Conservation (phyloP, 2,113 vertebrate species). For the Acanthisitta chloris region DNA sequence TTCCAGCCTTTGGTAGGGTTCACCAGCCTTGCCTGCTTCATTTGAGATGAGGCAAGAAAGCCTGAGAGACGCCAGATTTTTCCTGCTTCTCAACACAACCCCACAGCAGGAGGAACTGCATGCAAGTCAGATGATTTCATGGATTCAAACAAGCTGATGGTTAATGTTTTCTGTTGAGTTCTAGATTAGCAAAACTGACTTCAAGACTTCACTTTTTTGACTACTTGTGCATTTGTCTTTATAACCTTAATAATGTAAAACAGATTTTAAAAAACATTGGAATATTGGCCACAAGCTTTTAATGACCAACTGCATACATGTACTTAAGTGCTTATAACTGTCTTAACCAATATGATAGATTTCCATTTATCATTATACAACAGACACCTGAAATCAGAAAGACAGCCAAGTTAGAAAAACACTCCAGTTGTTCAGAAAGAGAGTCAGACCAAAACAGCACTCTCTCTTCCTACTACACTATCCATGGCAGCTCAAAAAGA, state of each 20-base stretch:
- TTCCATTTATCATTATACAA: not conserved
- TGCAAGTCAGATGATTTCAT: not conserved
- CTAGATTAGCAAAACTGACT: not conserved
- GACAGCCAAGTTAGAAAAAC: not conserved
- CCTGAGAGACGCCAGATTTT: not conserved
- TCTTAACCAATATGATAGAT: not conserved
- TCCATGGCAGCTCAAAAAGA: not conserved
- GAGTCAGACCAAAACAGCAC: not conserved
- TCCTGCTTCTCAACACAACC: not conserved
- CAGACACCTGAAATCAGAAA: not conserved
- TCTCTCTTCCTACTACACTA: not conserved
- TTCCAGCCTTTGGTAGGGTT: not conserved
- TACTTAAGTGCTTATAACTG: not conserved
- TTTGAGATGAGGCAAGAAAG: not conserved
- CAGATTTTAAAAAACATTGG: not conserved
- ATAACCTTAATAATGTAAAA: not conserved
- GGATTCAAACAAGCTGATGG: not conserved
- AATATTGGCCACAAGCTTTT: not conserved
- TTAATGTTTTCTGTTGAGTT: not conserved
- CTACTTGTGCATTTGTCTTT: not conserved
- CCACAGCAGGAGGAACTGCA: not conserved
- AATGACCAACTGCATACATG: not conserved
- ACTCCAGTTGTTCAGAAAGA: not conserved
- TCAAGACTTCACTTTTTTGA: not conserved
- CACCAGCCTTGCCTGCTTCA: not conserved